Conservation (phyloP, 2,113 vertebrate species). For the Melozone crissalis region DNA sequence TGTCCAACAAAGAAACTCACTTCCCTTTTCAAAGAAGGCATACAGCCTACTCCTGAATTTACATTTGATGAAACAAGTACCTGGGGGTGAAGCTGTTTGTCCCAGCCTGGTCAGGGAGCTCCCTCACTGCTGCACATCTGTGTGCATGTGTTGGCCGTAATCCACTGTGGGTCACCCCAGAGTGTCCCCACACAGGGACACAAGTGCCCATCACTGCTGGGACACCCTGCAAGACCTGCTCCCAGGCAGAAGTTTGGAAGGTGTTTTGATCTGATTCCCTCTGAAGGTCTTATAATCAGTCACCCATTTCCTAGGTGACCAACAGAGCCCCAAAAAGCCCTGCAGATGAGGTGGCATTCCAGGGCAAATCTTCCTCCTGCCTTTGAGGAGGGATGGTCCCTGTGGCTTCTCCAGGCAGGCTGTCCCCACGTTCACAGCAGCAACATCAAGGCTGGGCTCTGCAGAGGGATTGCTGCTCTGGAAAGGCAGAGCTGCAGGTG, state of each 20-base stretch:
- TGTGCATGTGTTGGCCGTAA: background rate
- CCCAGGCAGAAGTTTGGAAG: background rate
- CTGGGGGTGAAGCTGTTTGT: background rate
- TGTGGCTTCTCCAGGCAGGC: too few species aligned
- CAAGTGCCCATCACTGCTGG: background rate
- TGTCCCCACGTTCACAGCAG: background rate
- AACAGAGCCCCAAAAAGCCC: background rate
- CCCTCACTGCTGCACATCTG: fast-evolving
- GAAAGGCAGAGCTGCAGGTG: background rate
- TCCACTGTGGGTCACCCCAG: too few species aligned
- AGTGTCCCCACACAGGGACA: background rate
- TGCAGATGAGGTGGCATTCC: fast-evolving
- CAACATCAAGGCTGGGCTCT: background rate
- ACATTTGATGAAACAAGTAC: background rate
- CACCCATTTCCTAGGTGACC: background rate
- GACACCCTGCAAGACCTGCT: background rate
- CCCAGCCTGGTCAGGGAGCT: background rate
- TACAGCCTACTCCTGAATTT: background rate
- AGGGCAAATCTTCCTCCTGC: background rate
- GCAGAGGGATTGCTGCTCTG: background rate
- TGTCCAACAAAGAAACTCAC: background rate
- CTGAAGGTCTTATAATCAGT: background rate
- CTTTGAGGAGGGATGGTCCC: background rate
- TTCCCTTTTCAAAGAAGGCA: background rate
- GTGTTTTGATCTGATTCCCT: background rate